Conservation (phyloP, 2,888 invertebrate genomes). For the Tinea pellionella region DNA sequence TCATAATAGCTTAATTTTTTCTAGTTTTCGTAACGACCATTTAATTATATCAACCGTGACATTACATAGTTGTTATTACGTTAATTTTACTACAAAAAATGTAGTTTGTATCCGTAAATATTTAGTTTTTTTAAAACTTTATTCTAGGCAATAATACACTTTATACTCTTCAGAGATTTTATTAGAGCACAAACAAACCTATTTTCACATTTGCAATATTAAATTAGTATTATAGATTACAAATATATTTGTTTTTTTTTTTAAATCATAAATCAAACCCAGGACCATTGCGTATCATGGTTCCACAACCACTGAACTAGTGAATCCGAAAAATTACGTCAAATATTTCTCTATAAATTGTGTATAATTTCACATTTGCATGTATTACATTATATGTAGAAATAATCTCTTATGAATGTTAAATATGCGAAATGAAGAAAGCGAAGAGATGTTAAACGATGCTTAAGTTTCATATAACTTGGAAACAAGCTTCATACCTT, state of each 20-base stretch:
- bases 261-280: no score
- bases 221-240: no score
- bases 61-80: not conserved
- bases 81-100: not conserved
- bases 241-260: no score
- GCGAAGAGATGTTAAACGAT: conserved; percentile 9
- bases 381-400: not conserved
- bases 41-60: not conserved
- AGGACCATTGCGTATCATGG: no score
- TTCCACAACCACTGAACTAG: no score
- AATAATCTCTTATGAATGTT: not conserved
- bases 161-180: no score
- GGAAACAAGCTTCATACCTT: not conserved
- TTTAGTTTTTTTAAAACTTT: no score
- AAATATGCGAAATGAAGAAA: conserved; percentile 8
- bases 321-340: no score
- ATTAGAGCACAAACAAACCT: no score
- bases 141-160: no score
- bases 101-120: no score
- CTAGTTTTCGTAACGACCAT: not conserved
- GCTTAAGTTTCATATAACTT: not conserved
- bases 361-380: not conserved
- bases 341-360: not conserved
- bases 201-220: no score
- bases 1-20: not conserved